Base-by-base conservation (phyloP, 2,113 vertebrate genomes). In the Gadus chalcogrammus region DNA sequence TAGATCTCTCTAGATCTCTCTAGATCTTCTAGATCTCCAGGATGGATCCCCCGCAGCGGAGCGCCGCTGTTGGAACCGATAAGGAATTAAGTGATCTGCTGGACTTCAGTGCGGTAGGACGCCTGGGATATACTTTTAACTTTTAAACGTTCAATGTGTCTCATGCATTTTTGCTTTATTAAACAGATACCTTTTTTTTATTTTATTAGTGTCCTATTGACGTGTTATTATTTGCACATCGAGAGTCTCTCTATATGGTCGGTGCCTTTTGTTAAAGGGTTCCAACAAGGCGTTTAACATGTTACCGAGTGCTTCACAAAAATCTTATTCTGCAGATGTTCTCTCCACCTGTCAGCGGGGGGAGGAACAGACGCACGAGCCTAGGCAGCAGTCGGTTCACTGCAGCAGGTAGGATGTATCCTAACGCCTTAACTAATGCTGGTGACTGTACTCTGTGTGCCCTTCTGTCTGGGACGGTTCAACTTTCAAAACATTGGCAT, bases 31-130 rank as follows among this genome's bases (percentile, higher is more conserved):
- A 94, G 93, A 89, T 90, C 80, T 85, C 74, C 83, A 97, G 90
- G 92, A 99, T 99, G 97, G 98, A 99, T 85, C 95, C 88, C 92
- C 97, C 93, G 85, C 97, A 99, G 93, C 96, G 97, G 93, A 96
- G 97, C 94, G 94, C 97, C 92, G 97, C 96, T 79, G 95, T 99
- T 74, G 97, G 97, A 87, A 98, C 97, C 68, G 97, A 99, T 93
- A 99, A 99, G 95, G 97, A 99, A 81, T 87, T 99, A 90, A 99
- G 97, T 91, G 97, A 99, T 91, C 88, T 99, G 88, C 96, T 99
- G 94, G 97, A 99, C 92, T 99, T 99, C 85, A 99, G 97, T 70
- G 97, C 97, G 96, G 97, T 99, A 96, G 70, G 95, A 81, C 55
- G 61, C 59, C 31, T 69, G 24, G 59, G 42, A 31, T 60, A 15